Percentiles rank a stretch among this genome's conserved stretches.
Evolutionary conservation across 2,797 vertebrate species (phyloP).

Genomic region (Channallabes apus): DNA sequence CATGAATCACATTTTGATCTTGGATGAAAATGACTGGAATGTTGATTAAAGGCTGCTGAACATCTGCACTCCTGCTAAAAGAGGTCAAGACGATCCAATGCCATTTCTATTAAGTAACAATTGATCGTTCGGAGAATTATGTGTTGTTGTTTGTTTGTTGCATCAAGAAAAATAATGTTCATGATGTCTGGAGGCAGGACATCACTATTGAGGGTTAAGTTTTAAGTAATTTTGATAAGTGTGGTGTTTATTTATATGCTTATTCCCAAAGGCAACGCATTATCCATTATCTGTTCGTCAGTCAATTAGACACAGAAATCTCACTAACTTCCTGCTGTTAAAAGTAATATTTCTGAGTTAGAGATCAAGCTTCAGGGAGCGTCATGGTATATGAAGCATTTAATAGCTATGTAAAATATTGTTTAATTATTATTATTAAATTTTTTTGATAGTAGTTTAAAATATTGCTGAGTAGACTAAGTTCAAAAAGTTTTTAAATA

Average conservation of each 20-base stretch:
- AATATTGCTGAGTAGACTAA: neutral
- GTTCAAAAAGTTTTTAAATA: neutral
- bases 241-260: constrained; percentile 51
- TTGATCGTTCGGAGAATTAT: too few relatives aligned
- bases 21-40: too few relatives aligned
- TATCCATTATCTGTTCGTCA: constrained; percentile 25
- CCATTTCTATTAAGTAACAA: too few relatives aligned
- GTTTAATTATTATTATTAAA: too few relatives aligned
- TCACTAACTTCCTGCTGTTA: neutral
- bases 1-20: too few relatives aligned
- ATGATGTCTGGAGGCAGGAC: too few relatives aligned
- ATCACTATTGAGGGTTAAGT: constrained; percentile 2
- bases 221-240: constrained; percentile 45
- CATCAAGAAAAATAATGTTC: too few relatives aligned
- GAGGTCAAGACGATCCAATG: too few relatives aligned
- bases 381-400: constrained; percentile 2
- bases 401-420: neutral
- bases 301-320: constrained; percentile 17
- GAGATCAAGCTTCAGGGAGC: constrained; percentile 8
- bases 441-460: neutral
- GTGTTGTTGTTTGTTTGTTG: too few relatives aligned
- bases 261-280: constrained; percentile 42
- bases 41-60: too few relatives aligned
- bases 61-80: too few relatives aligned
- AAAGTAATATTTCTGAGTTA: neutral